Evolutionary conservation across 2,888 invertebrate species (phyloP).

Genomic region (Mycalesis mineus): DNA sequence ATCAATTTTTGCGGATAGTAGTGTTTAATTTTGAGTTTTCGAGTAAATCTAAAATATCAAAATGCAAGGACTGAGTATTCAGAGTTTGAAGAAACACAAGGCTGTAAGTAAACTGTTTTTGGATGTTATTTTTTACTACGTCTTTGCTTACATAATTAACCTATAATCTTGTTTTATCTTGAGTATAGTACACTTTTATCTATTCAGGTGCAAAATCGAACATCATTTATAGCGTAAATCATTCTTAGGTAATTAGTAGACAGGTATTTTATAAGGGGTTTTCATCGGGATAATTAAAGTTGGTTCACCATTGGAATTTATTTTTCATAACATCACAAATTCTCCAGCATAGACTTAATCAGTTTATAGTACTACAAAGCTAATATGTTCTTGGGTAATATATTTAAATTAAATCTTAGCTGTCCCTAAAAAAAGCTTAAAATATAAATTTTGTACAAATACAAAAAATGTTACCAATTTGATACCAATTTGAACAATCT

Average conservation of each 20-base stretch:
- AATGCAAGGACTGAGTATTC: conserved; percentile 85
- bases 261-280: background rate
- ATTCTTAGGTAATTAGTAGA: background rate
- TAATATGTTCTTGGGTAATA: too few relatives aligned
- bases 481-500: too few relatives aligned
- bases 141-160: conserved; percentile 70
- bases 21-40: background rate
- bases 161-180: conserved; percentile 38
- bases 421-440: too few relatives aligned
- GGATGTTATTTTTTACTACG: conserved; percentile 11
- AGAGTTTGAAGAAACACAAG: conserved; percentile 86
- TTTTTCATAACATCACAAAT: too few relatives aligned
- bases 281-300: background rate
- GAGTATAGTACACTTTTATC: background rate
- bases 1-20: background rate
- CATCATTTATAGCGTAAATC: background rate
- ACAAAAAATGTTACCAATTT: too few relatives aligned
- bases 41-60: conserved; percentile 6
- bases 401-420: too few relatives aligned
- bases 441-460: too few relatives aligned
- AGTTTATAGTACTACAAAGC: too few relatives aligned
- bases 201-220: background rate
- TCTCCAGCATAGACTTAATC: too few relatives aligned
- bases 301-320: too few relatives aligned
- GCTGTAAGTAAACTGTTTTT: conserved; percentile 79